A percentile compares a stretch with the other conserved stretches of the same genome.
phyloP scores from a whole-genome alignment of 2,113 vertebrate species.

The Oncorhynchus masou region DNA sequence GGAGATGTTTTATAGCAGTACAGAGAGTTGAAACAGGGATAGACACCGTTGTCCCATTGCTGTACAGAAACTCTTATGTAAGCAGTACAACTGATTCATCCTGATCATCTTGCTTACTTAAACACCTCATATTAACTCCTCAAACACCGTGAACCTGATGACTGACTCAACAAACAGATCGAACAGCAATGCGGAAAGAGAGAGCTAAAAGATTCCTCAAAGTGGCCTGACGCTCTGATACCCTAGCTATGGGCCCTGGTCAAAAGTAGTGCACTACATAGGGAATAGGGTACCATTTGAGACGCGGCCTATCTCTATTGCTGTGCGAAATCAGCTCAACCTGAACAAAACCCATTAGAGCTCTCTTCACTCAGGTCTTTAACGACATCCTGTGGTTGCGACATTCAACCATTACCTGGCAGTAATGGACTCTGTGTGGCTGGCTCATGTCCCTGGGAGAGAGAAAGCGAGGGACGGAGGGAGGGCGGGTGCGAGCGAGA shows the following conservation, averaged over 20 bases:
- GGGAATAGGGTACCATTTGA: background rate
- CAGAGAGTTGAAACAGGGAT: too few species aligned
- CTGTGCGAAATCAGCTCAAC: conserved; percentile 65
- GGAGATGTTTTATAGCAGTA: too few species aligned
- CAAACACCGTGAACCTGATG: conserved; percentile 37
- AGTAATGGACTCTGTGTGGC: conserved; percentile 69
- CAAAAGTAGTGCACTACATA: background rate
- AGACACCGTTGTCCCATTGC: too few species aligned
- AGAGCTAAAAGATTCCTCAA: background rate
- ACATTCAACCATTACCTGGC: conserved; percentile 72
- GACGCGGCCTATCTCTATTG: conserved; percentile 7
- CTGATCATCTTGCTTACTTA: conserved; percentile 32
- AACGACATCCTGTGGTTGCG: conserved; percentile 73
- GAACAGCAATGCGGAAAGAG: background rate
- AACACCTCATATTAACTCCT: conserved; percentile 42
- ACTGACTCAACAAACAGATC: conserved; percentile 1
- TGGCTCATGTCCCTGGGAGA: conserved; percentile 46
- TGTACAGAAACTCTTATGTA: conserved; percentile 2
- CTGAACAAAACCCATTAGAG: conserved; percentile 75
- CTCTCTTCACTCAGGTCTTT: conserved; percentile 66
- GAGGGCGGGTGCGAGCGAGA: conserved; percentile 1
- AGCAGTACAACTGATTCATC: conserved; percentile 40
- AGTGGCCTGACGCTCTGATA: background rate
- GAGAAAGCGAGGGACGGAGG: background rate
- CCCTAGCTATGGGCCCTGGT: background rate